phyloP scores from a whole-genome alignment of 2,113 vertebrate genomes.

The Sisor rabdophorus region DNA sequence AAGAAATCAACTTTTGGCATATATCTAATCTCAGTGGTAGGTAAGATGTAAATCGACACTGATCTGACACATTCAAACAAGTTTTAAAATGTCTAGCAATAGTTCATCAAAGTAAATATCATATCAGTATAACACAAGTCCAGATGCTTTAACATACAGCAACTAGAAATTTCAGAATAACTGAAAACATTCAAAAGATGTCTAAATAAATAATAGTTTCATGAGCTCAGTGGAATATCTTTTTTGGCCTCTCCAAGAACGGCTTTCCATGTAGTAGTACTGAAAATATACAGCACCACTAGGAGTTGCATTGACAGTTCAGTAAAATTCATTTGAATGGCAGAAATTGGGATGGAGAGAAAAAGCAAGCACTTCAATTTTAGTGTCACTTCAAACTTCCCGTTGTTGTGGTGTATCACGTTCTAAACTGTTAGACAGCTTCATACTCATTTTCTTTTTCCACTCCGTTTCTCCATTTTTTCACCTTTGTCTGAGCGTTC shows the following conservation, averaged over 20 bases:
- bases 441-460: slow-evolving; percentile 75
- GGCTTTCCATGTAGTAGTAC: slow-evolving; percentile 29
- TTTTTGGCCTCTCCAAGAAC: slow-evolving; percentile 44
- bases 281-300: slow-evolving; percentile 20
- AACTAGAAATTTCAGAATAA: background rate
- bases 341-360: slow-evolving; percentile 49
- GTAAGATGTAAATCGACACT: slow-evolving; percentile 59
- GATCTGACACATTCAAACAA: slow-evolving; percentile 47
- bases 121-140: background rate
- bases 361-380: slow-evolving; percentile 33
- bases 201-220: slow-evolving; percentile 39
- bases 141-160: background rate
- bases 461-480: slow-evolving; percentile 75
- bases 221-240: slow-evolving; percentile 62
- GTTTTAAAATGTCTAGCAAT: slow-evolving; percentile 47
- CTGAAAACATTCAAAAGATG: slow-evolving; percentile 9
- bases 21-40: slow-evolving; percentile 58
- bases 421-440: slow-evolving; percentile 29
- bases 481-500: slow-evolving; percentile 67
- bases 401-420: background rate
- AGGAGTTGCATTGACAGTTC: slow-evolving; percentile 36
- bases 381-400: slow-evolving; percentile 18
- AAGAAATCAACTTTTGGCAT: slow-evolving; percentile 57
- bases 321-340: slow-evolving; percentile 15
- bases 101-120: background rate